Conservation (phyloP, 1,140 invertebrate species). For the Microplitis mediator region DNA sequence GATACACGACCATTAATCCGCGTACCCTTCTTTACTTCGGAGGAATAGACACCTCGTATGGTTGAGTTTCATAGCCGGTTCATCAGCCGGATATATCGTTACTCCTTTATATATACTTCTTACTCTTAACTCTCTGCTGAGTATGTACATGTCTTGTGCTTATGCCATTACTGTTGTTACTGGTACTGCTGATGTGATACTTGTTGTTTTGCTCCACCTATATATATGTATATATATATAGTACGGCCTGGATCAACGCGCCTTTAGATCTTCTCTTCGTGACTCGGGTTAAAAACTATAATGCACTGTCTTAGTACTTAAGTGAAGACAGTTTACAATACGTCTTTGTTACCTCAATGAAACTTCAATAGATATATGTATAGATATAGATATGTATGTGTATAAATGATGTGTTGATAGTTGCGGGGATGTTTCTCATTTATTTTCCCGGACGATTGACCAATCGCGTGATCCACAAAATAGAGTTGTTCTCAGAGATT, state of each 20-base stretch:
- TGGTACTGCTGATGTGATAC: too few species aligned
- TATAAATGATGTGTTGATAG: neutral
- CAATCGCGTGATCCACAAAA: neutral
- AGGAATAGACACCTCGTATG: constrained; percentile 52
- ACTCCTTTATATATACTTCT: constrained; percentile 10
- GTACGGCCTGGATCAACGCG: too few species aligned
- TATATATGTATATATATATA: too few species aligned
- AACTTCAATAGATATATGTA: too few species aligned
- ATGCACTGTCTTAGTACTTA: neutral
- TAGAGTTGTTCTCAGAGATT: constrained; percentile 7
- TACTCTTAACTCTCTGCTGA: neutral
- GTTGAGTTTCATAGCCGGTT: constrained; percentile 51
- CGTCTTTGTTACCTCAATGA: neutral
- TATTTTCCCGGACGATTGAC: neutral
- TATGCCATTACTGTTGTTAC: neutral
- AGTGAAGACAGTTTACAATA: too few species aligned
- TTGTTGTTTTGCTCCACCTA: too few species aligned
- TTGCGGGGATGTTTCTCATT: neutral
- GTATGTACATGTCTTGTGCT: neutral
- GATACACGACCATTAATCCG: constrained; percentile 52
- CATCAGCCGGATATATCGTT: constrained; percentile 49
- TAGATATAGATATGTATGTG: too few species aligned
- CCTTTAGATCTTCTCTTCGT: too few species aligned
- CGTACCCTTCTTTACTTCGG: constrained; percentile 48
- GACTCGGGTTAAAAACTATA: too few species aligned